Base-by-base conservation (phyloP, 2,888 invertebrate genomes). In the Phyto melanocephala region DNA sequence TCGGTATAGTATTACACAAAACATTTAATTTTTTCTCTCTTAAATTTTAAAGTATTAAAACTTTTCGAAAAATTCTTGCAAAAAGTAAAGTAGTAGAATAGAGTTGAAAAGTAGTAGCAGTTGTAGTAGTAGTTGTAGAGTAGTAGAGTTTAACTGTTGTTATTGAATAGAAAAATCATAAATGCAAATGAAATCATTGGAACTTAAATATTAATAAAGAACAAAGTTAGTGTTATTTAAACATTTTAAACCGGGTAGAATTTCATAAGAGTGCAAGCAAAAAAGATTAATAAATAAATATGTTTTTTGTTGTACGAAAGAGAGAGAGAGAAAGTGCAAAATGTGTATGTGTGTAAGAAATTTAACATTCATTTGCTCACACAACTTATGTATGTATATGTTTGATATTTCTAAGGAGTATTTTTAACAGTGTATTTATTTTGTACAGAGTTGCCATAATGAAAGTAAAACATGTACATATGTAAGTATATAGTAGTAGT, bases 261-360 rank as follows among this genome's bases (percentile, higher is more conserved):
- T 62, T 60, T 67, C 11, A 60, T 22, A 74, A 78, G 40, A 82
- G 82, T 82, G 82, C 82, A 82, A 67, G 82, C 82, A 82, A 82
- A 82, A 45, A 54, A 82, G 60, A 82, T 72, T 37, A 75, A 79
- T 22, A 75, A 28, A 60, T 82, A n/a, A n/a, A n/a, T n/a, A n/a
- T n/a, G n/a, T 72, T 37, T 40, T 37, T 54, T 35, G 40, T 72
- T 65, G 58, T 58, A 28, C 6, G 40, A 65, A 11, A 45, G 35
- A 28, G 6, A 28, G n/a, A 42, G 67, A 24, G 15, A 54, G 54
- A 58, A 47, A 50, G 50, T 28, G 11, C 1, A 42, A 11, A 28
- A 56, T 71, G 50, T 45, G 24, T 68, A 15, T 63, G 33, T 20
- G 47, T 47, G 47, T 24, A 20, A 50, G 7, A 60, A 3, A 67